Percentiles rank a stretch among this genome's conserved stretches.
Evolutionary conservation across 2,888 invertebrate species (phyloP).

Genomic region (Drosophila emarginata): DNA sequence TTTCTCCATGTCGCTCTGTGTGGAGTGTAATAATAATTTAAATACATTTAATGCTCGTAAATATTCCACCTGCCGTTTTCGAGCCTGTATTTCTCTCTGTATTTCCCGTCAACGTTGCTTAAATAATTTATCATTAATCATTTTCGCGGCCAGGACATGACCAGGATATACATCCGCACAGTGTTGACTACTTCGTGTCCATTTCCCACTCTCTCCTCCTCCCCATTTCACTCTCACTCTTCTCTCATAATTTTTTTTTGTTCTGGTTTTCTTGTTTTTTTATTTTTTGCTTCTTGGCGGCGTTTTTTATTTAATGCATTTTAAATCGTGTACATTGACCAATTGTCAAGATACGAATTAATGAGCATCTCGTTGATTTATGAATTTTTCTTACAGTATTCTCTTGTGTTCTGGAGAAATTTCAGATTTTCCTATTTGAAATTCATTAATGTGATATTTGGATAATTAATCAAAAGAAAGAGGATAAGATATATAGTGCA

Average conservation of each 20-base stretch:
- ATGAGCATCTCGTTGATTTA: slow-evolving; percentile 64
- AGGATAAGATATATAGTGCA: background rate
- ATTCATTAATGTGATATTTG: slow-evolving; percentile 14
- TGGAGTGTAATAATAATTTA: slow-evolving; percentile 62
- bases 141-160: slow-evolving; percentile 54
- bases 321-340: slow-evolving; percentile 70
- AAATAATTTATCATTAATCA: slow-evolving; percentile 75
- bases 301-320: slow-evolving; percentile 59
- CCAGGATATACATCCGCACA: slow-evolving; percentile 29
- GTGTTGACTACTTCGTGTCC: slow-evolving; percentile 11
- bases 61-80: slow-evolving; percentile 50
- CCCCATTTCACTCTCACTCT: background rate
- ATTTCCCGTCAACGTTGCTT: slow-evolving; percentile 60
- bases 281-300: slow-evolving; percentile 15
- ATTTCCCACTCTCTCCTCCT: background rate
- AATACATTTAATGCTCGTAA: slow-evolving; percentile 68
- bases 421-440: slow-evolving; percentile 13
- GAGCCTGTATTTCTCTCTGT: slow-evolving; percentile 33
- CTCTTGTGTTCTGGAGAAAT: background rate
- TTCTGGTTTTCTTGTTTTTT: slow-evolving; percentile 1
- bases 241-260: background rate
- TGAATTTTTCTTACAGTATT: slow-evolving; percentile 35
- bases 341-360: slow-evolving; percentile 72
- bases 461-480: slow-evolving; percentile 15
- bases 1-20: slow-evolving; percentile 14